Evolutionary conservation across 2,113 vertebrate genomes (phyloP).

Genomic region (Calidris pugnax): DNA sequence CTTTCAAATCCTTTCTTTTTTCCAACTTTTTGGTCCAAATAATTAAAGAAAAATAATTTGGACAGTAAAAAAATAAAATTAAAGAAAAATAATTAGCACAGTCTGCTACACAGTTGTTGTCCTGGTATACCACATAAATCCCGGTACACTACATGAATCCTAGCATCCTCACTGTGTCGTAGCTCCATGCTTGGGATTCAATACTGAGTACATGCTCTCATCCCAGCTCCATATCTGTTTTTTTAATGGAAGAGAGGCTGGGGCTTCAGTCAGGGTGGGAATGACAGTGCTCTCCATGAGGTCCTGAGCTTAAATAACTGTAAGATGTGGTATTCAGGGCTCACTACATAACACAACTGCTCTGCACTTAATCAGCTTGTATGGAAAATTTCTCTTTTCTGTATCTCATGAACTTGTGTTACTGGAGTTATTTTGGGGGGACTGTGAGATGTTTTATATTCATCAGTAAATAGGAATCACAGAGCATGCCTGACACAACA

Average conservation of each 20-base stretch:
- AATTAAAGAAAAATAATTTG: background rate
- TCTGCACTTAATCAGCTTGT: background rate
- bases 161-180: rapidly evolving
- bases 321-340: background rate
- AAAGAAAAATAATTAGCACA: background rate
- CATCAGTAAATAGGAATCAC: background rate
- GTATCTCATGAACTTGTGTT: background rate
- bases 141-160: rapidly evolving
- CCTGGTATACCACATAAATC: background rate
- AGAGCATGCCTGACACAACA: background rate
- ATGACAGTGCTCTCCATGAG: background rate
- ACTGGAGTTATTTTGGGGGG: background rate
- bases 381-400: background rate
- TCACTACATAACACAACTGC: background rate
- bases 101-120: background rate
- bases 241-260: background rate
- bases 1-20: background rate
- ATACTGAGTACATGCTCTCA: background rate
- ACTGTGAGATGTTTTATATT: background rate
- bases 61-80: background rate
- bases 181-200: background rate
- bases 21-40: background rate
- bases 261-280: background rate
- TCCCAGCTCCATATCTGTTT: background rate
- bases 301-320: background rate